These are phyloP conservation scores for Hemicordylus capensis DNA, from an alignment of 2,113 vertebrate genomes.

Conservation along the genomic window DNA sequence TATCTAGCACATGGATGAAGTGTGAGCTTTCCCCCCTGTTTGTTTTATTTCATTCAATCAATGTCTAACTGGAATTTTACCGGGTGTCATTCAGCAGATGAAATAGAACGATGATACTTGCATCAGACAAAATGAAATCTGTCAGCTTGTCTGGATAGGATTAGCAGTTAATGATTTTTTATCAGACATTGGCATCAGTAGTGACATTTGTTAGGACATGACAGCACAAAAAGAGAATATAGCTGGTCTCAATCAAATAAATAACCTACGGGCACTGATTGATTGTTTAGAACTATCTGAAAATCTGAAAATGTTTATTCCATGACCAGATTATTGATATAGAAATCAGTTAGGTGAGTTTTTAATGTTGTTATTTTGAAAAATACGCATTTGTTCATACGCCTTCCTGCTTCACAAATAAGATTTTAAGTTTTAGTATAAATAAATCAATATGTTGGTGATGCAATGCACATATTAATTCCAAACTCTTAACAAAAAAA, in stretches of 20 bases:
- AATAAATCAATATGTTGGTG: background rate
- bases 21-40: background rate
- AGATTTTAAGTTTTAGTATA: background rate
- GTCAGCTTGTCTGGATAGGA: background rate
- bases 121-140: slow-evolving; percentile 26
- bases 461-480: too few relatives aligned
- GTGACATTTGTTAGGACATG: background rate
- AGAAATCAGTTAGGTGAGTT: background rate
- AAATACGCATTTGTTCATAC: too few relatives aligned
- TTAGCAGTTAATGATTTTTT: background rate
- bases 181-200: background rate
- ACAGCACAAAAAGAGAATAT: background rate
- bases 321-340: background rate
- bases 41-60: background rate
- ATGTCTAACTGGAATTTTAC: background rate
- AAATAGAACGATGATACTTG: slow-evolving; percentile 11
- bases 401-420: too few relatives aligned
- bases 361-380: background rate
- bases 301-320: background rate
- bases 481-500: too few relatives aligned
- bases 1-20: background rate
- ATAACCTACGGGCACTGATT: background rate
- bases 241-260: background rate
- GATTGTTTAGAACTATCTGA: background rate
- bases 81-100: slow-evolving; percentile 3